Evolutionary conservation across 2,888 invertebrate genomes (phyloP).

Genomic region (Coenonympha glycerion): DNA sequence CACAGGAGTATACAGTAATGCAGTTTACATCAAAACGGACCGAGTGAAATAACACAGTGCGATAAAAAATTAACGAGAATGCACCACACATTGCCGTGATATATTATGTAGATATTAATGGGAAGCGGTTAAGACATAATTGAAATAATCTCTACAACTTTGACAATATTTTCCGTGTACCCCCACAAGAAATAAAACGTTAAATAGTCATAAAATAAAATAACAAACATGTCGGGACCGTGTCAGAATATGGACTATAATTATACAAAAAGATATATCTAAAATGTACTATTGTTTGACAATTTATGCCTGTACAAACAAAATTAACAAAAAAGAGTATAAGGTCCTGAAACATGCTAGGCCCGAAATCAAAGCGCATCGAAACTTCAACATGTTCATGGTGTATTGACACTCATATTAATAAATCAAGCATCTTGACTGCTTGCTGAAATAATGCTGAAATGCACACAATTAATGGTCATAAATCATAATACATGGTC

Average conservation of each 20-base stretch:
- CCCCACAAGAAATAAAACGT: slow-evolving; percentile 62
- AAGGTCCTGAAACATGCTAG: too few species aligned
- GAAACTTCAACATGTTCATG: too few species aligned
- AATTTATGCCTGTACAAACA: too few species aligned
- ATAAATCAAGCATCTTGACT: too few species aligned
- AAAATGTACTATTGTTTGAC: too few species aligned
- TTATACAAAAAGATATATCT: too few species aligned
- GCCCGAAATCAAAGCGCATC: too few species aligned
- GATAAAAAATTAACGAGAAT: slow-evolving; percentile 26
- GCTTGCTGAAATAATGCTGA: too few species aligned
- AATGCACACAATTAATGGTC: too few species aligned
- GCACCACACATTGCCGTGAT: slow-evolving; percentile 32
- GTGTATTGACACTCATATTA: too few species aligned
- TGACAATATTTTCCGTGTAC: slow-evolving; percentile 43
- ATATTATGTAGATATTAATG: slow-evolving; percentile 23
- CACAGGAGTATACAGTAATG: slow-evolving; percentile 37
- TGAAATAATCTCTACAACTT: slow-evolving; percentile 32
- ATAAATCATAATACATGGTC: too few species aligned
- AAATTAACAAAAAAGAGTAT: neutral
- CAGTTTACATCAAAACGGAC: slow-evolving; percentile 29
- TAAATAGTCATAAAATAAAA: slow-evolving; percentile 27
- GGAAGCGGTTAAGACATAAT: slow-evolving; percentile 18
- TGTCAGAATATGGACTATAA: too few species aligned
- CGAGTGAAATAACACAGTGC: slow-evolving; percentile 27
- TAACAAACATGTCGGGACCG: neutral